Evolutionary conservation across 2,888 invertebrate genomes (phyloP).

Genomic region (Ceratothoa steindachneri): DNA sequence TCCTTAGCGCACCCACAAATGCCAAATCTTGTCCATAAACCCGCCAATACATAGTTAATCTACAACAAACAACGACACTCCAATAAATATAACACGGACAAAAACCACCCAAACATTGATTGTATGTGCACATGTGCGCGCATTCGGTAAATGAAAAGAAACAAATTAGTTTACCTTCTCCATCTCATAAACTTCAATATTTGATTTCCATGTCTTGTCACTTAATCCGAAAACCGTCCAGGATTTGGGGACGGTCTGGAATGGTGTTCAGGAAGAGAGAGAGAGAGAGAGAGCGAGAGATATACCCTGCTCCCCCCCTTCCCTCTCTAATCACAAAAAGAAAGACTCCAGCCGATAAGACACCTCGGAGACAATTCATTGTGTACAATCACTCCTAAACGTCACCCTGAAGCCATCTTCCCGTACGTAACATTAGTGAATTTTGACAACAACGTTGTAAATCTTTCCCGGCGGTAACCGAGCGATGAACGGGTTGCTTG

Average conservation of each 20-base stretch:
- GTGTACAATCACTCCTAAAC: neutral
- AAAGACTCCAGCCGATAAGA: neutral
- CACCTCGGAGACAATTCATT: neutral
- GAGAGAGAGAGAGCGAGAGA: too few relatives aligned
- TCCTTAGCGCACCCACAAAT: too few relatives aligned
- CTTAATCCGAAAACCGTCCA: neutral
- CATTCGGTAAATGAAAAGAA: too few relatives aligned
- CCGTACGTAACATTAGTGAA: neutral
- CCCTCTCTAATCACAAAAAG: too few relatives aligned
- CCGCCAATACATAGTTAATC: too few relatives aligned
- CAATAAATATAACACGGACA: too few relatives aligned
- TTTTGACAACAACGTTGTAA: conserved; percentile 5
- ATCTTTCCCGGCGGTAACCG: neutral
- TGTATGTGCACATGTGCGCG: too few relatives aligned
- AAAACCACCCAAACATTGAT: too few relatives aligned
- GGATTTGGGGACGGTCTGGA: neutral
- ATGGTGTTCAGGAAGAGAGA: too few relatives aligned
- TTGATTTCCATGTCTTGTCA: neutral
- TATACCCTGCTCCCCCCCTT: neutral
- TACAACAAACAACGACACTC: too few relatives aligned
- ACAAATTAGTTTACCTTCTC: neutral
- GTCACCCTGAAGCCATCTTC: neutral
- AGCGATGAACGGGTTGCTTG: neutral
- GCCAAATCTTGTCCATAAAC: too few relatives aligned
- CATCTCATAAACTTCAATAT: neutral